A percentile compares a stretch with the other conserved stretches of the same genome.
Evolutionary conservation across 2,888 invertebrate genomes (phyloP).

Genomic region (Gnatocerus cornutus): DNA sequence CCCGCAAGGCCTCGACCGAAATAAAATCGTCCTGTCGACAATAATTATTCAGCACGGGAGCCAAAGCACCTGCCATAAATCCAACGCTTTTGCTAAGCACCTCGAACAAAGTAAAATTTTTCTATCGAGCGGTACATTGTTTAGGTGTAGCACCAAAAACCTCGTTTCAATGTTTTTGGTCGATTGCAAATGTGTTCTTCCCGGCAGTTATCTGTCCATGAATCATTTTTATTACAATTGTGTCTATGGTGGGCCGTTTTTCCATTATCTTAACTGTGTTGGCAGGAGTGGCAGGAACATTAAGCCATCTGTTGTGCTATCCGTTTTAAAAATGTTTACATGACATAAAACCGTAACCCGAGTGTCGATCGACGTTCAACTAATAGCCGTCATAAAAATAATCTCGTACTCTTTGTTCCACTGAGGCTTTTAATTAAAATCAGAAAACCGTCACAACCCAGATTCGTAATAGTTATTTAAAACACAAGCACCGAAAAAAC

Average conservation of each 20-base stretch:
- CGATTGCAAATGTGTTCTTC: conserved; percentile 44
- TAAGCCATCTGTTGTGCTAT: conserved; percentile 43
- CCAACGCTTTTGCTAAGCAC: conserved; percentile 8
- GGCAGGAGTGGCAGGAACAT: conserved; percentile 40
- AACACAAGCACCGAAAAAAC: too few species aligned
- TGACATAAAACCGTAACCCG: conserved; percentile 42
- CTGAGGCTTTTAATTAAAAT: conserved; percentile 32
- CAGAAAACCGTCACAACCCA: too few species aligned
- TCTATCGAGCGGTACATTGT: conserved; percentile 20
- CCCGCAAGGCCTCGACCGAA: not conserved
- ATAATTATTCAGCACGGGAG: conserved; percentile 23
- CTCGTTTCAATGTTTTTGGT: conserved; percentile 35
- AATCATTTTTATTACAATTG: conserved; percentile 45
- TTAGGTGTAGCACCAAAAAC: conserved; percentile 2
- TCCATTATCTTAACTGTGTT: conserved; percentile 45
- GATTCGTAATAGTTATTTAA: too few species aligned
- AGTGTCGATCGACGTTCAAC: conserved; percentile 31
- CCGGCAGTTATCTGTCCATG: conserved; percentile 43
- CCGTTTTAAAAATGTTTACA: conserved; percentile 45
- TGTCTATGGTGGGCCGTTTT: conserved; percentile 37
- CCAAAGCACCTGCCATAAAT: conserved; percentile 27
- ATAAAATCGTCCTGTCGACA: conserved; percentile 18
- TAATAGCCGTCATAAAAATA: conserved; percentile 40
- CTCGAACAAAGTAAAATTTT: conserved; percentile 23
- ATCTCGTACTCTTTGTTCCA: conserved; percentile 28